Evolutionary conservation across 2,797 vertebrate genomes (phyloP), one percentile per base, ranked within the genome.

Genomic region (Pterois miles): DNA sequence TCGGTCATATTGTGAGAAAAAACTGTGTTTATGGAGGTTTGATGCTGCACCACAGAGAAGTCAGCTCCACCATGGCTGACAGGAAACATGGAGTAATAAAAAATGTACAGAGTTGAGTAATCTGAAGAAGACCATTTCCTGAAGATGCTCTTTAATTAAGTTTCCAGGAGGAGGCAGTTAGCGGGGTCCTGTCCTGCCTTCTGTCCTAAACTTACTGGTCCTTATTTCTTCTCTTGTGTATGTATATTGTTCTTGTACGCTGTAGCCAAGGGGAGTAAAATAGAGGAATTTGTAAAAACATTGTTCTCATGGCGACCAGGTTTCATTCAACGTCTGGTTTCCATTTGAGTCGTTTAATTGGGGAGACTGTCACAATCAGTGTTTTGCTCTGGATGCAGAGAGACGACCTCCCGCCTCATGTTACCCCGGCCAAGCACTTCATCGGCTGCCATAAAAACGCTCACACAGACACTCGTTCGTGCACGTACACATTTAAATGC

Each of bases 321-420:
- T 93, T 92, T 91, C 87, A 79, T 80, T 89, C 77, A 29, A 65
- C 70, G 89, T 93, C 93, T 94, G 94, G 81, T 94, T 94, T 92
- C 78, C 71, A 94, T 95, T 94, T 85, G 76, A 83, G 52, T 82
- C 73, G 43, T 92, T 92, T 94, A 93, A 94, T 89, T 92, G 91
- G 84, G 86, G 68, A 81, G 76, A 90, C 94, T 92, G 93, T 94
- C 94, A 93, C 90, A 93, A 94, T 94, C 93, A 79, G 91, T 92
- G 91, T 93, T 91, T 89, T 89, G 85, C 91, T 93, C 68, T 84
- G 81, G 78, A 89, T 80, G 75, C 79, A 69, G 86, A 84, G 65
- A 81, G 82, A 86, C 82, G 40, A 83, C 86, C 89, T 86, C 84
- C 86, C 50, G 86, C 81, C 83, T 93, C 90, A 87, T 69, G 83